A percentile compares a stretch with the other conserved stretches of the same genome.
Evolutionary conservation across 35 echinoderm and acorn worm species (phyloP).

Genomic region (Stichopus chloronotus): DNA sequence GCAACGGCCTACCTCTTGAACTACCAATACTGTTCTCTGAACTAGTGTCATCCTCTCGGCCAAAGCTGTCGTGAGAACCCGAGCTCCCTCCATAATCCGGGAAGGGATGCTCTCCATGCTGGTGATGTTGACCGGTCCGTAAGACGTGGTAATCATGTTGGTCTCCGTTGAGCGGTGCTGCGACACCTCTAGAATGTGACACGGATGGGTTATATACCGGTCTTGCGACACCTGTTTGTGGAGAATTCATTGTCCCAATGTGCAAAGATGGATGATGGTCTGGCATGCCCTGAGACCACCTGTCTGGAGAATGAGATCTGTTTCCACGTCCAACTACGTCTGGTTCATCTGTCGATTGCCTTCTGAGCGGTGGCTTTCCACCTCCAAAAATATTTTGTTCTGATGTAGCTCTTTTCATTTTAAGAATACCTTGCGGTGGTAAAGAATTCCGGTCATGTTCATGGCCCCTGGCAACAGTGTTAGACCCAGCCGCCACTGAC

Average conservation of each 20-base stretch:
- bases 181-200: background rate
- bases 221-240: background rate
- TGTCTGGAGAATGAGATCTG: slow-evolving; percentile 12
- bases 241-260: background rate
- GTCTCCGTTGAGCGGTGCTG: background rate
- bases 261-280: slow-evolving; percentile 18
- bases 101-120: slow-evolving; percentile 52
- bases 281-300: slow-evolving; percentile 34
- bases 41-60: slow-evolving; percentile 16
- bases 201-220: slow-evolving; percentile 34
- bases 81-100: slow-evolving; percentile 68
- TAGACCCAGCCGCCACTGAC: background rate
- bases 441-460: background rate
- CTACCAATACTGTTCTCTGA: slow-evolving; percentile 41
- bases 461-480: background rate
- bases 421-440: background rate
- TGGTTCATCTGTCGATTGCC: background rate
- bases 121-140: background rate
- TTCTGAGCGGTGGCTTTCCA: background rate
- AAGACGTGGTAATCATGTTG: slow-evolving; percentile 37
- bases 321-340: background rate
- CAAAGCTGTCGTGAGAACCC: background rate
- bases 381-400: background rate
- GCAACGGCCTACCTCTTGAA: slow-evolving; percentile 19
- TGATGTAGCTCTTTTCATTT: slow-evolving; percentile 33